phyloP scores from a whole-genome alignment of 2,888 invertebrate genomes.

The Apomyelois bistriatella region DNA sequence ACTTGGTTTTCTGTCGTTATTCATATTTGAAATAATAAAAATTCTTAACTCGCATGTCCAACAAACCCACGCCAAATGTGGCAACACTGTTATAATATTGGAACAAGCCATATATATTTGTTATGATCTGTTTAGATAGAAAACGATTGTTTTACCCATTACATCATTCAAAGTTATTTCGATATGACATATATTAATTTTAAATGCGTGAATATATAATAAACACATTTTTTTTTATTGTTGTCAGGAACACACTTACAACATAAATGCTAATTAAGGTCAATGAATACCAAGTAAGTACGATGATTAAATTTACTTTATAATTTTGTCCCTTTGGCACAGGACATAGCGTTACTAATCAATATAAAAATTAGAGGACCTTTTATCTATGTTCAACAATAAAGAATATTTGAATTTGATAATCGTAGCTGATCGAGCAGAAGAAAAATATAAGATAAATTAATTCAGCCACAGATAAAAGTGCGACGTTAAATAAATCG shows the following conservation, averaged over 20 bases:
- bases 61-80: slow-evolving; percentile 8
- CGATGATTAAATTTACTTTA: too few relatives aligned
- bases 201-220: background rate
- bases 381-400: too few relatives aligned
- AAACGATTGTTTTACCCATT: background rate
- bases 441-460: background rate
- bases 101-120: background rate
- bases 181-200: background rate
- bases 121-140: background rate
- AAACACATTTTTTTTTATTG: too few relatives aligned
- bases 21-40: slow-evolving; percentile 11
- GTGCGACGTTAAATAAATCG: background rate
- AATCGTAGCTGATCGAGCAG: too few relatives aligned
- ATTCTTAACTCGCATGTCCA: slow-evolving; percentile 4
- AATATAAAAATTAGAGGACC: too few relatives aligned
- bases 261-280: too few relatives aligned
- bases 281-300: too few relatives aligned
- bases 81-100: background rate
- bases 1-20: slow-evolving; percentile 8
- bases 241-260: too few relatives aligned
- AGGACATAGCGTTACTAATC: too few relatives aligned
- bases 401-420: too few relatives aligned
- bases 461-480: background rate
- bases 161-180: background rate
- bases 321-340: too few relatives aligned